Conservation (phyloP, 92 coral and sea anemone genomes). For the Isaurus tuberculatus region DNA sequence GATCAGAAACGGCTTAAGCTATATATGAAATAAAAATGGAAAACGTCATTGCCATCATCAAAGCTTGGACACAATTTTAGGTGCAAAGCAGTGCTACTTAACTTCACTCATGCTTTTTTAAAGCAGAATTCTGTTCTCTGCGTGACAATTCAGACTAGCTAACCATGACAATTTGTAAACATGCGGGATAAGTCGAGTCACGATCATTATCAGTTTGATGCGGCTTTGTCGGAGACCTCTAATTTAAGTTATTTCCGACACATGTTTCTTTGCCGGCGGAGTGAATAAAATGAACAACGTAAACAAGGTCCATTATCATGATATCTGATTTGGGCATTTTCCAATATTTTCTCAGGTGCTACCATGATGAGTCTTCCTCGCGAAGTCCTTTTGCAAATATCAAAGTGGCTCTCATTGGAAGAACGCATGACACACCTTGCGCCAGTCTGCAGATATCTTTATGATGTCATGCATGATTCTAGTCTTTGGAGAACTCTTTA, state of each 20-base stretch:
- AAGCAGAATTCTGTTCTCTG: slow-evolving; percentile 63
- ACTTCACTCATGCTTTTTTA: slow-evolving; percentile 43
- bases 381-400: slow-evolving; percentile 52
- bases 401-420: slow-evolving; percentile 61
- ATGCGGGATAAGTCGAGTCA: slow-evolving; percentile 58
- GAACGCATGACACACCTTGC: slow-evolving; percentile 63
- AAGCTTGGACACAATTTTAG: slow-evolving; percentile 52
- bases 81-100: slow-evolving; percentile 57
- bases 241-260: slow-evolving; percentile 57
- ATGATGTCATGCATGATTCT: slow-evolving; percentile 59
- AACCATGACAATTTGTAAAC: slow-evolving; percentile 63
- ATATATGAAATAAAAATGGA: slow-evolving; percentile 51
- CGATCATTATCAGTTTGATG: slow-evolving; percentile 60
- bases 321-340: slow-evolving; percentile 49
- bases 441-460: slow-evolving; percentile 60
- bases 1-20: slow-evolving; percentile 21
- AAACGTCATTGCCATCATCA: slow-evolving; percentile 64
- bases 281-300: slow-evolving; percentile 55
- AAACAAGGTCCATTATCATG: slow-evolving; percentile 40
- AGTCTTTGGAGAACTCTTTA: slow-evolving; percentile 57
- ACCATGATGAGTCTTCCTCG: slow-evolving; percentile 58
- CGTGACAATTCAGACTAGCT: slow-evolving; percentile 59
- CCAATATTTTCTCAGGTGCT: slow-evolving; percentile 58
- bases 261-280: slow-evolving; percentile 55
- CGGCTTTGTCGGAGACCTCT: slow-evolving; percentile 59